Evolutionary conservation across 2,797 vertebrate genomes (phyloP), one percentile per base, ranked within the genome.

Genomic region (Enteromius anoplus): DNA sequence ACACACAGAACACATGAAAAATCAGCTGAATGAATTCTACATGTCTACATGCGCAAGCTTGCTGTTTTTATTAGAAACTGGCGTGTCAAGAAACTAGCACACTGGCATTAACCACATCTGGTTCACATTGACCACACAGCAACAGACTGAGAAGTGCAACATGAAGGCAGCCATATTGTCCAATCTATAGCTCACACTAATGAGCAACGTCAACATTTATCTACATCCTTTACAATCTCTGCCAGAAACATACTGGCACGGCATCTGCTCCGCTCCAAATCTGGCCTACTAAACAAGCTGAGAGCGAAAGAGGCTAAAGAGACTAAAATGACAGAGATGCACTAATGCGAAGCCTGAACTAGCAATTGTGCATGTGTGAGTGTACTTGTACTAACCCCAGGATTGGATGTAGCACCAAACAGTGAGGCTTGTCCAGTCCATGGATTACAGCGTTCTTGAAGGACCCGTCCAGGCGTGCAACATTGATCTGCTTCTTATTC

Each of bases 401-500:
- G 1, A 97, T 90, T 0, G 97, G 98, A 87, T 99, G 97, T 68
- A 97, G 93, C 9, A 97, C 97, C 81, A 99, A 91, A 88, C 96
- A 96, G 65, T 98, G 97, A 1, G 98, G 98, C 79, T 98, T 98
- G 88, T 99, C 98, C 90, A 99, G 92, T 15, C 97, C 97, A 89
- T 98, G 97, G 85, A 99, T 96, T 82, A 99, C 96, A 0, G 97
- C 97, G 0, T 98, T 99, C 93, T 99, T 99, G 91, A 99, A 99
- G 82, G 98, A 99, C 37, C 98, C 98, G 0, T 99, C 98, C 84
- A 99, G 93, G 47, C 97, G 91, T 40, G 98, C 98, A 87, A 99
- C 97, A 0, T 99, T 99, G 89, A 99, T 98, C 92, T 99, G 98
- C 91, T 97, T 99, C 92, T 98, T 98, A 90, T 97, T 97, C 84